A percentile compares a stretch with the other conserved stretches of the same genome.
These are phyloP conservation scores for Acleris cristana DNA, from an alignment of 2,888 invertebrate species.

Conservation along the genomic window DNA sequence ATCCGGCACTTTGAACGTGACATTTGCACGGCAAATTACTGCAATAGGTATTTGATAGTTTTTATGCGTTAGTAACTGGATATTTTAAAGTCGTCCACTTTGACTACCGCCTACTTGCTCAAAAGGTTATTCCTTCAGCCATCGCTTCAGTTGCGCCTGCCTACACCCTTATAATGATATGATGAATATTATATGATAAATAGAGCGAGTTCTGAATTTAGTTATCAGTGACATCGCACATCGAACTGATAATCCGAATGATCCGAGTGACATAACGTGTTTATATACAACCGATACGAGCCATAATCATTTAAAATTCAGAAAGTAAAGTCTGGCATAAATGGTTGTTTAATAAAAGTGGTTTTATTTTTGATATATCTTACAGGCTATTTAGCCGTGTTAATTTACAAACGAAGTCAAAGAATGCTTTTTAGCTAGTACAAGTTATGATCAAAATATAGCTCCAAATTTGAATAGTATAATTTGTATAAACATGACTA, in stretches of 20 bases:
- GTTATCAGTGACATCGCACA: constrained; percentile 21
- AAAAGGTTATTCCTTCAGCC: too few relatives aligned
- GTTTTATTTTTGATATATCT: too few relatives aligned
- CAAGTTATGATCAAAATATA: constrained; percentile 4
- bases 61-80: background rate
- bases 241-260: constrained; percentile 18
- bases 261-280: constrained; percentile 29
- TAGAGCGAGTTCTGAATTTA: constrained; percentile 11
- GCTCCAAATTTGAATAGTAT: background rate
- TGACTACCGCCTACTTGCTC: constrained; percentile 1
- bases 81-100: constrained; percentile 10
- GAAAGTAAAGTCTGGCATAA: background rate
- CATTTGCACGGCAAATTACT: background rate
- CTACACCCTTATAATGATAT: background rate
- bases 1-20: background rate
- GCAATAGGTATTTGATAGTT: background rate
- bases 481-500: constrained; percentile 11
- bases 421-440: constrained; percentile 13
- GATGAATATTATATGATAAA: constrained; percentile 4
- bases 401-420: constrained; percentile 18
- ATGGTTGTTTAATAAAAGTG: constrained; percentile 7
- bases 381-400: constrained; percentile 6
- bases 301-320: constrained; percentile 4
- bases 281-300: constrained; percentile 24
- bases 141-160: too few relatives aligned